Evolutionary conservation across 2,888 invertebrate species (phyloP), one percentile per base, ranked within the genome.

Genomic region (Calliopum simillimum): DNA sequence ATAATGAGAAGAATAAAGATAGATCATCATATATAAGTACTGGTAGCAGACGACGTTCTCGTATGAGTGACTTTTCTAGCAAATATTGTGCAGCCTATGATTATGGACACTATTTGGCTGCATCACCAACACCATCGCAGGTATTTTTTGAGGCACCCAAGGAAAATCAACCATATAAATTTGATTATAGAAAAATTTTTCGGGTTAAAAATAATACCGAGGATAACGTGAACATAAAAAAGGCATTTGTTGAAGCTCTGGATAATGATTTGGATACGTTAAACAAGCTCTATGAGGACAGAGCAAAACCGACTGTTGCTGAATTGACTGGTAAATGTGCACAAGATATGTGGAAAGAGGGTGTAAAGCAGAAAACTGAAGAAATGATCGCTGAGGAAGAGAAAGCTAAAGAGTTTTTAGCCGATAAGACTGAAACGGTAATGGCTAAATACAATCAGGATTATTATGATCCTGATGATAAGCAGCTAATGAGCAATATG

Each of bases 121-220:
- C 56, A 6, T 41, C 51, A 3, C 61, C 73, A n/a, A 74, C 62
- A 5, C 19, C 55, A 4, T 74, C 73, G n/a, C 63, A 75, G 8
- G 69, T 46, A 11, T 75, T 71, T 21, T 79, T 79, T 55, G 56
- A 71, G 55, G 73, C 71, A 8, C 68, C 76, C 0, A 41, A 55
- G 0, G 4, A 43, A 1, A 62, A 77, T 44, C 59, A 66, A 13
- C 76, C 77, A 3, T 76, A 74, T 64, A 71, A 69, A 47, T 79
- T 80, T 69, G 71, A 79, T 53, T 80, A 80, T 63, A 61, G 69
- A 11, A 79, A 77, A 66, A 79, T 81, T 43, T 80, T 80, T 68
- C 62, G 65, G 19, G 5, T 43, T 12, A 73, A 73, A 51, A 49
- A 61, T 14, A 71, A 67, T 49, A 69, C 41, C 14, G 43, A 64